A percentile compares a stretch with the other conserved stretches of the same genome.
Evolutionary conservation across 2,797 vertebrate species (phyloP).

Genomic region (Spea hammondii): DNA sequence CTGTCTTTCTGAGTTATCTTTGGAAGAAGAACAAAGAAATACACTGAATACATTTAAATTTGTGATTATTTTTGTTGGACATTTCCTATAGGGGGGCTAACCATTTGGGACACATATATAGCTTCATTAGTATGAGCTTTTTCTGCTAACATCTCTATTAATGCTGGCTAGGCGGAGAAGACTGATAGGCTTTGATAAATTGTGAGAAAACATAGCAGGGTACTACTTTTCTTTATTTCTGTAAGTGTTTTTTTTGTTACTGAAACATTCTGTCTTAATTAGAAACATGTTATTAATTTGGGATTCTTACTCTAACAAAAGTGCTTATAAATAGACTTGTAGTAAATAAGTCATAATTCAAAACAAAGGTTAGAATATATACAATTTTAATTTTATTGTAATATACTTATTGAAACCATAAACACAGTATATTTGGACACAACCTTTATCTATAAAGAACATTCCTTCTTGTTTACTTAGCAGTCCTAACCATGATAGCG

Average conservation of each 20-base stretch:
- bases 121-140: constrained; percentile 47
- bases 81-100: constrained; percentile 48
- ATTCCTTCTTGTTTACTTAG: background rate
- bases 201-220: constrained; percentile 46
- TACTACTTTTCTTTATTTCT: constrained; percentile 34
- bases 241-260: constrained; percentile 28
- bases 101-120: constrained; percentile 49
- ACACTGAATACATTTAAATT: constrained; percentile 49
- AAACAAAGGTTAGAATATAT: background rate
- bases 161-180: constrained; percentile 41
- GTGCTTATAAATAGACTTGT: background rate
- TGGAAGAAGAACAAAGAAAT: constrained; percentile 48
- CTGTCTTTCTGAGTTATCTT: constrained; percentile 48
- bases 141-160: constrained; percentile 52
- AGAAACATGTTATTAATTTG: constrained; percentile 24
- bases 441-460: background rate
- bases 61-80: constrained; percentile 52
- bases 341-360: background rate
- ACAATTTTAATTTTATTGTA: background rate
- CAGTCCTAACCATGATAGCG: background rate
- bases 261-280: constrained; percentile 28
- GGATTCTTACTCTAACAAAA: background rate
- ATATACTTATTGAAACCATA: background rate
- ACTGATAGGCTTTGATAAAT: constrained; percentile 49
- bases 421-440: background rate